A percentile compares a stretch with the other conserved stretches of the same genome.
These are phyloP conservation scores for Cheilosia impressa DNA, from an alignment of 2,888 invertebrate species.

Conservation along the genomic window DNA sequence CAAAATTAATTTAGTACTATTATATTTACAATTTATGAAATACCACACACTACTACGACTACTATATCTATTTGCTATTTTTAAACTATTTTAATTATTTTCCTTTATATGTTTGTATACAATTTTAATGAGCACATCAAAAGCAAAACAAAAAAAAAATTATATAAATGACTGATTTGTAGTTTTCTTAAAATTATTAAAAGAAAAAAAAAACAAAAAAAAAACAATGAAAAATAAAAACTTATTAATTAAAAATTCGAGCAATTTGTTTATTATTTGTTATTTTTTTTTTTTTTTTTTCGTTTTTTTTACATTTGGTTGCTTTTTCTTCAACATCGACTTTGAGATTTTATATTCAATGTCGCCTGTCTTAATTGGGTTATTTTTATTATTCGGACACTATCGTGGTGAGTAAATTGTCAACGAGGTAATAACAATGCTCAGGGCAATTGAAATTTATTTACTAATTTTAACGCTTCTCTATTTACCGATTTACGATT, in stretches of 20 bases:
- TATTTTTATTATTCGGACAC: no score
- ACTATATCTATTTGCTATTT: conserved; percentile 67
- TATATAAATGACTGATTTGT: conserved; percentile 72
- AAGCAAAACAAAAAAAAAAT: conserved; percentile 53
- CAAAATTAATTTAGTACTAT: conserved; percentile 61
- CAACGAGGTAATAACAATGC: no score
- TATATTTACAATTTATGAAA: conserved; percentile 60
- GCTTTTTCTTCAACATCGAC: background rate
- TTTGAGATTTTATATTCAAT: no score
- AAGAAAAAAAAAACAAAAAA: conserved; percentile 50
- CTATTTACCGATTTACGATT: no score
- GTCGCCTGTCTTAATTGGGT: no score
- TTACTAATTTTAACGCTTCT: no score
- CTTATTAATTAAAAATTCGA: conserved; percentile 59
- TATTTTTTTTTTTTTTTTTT: background rate
- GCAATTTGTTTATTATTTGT: conserved; percentile 23
- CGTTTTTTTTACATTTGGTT: background rate
- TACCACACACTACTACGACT: conserved; percentile 62
- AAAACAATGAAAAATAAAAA: conserved; percentile 64
- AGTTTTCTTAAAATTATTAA: conserved; percentile 72
- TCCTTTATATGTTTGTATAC: conserved; percentile 69
- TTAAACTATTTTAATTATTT: conserved; percentile 63
- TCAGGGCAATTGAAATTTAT: no score
- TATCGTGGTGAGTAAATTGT: no score
- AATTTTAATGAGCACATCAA: conserved; percentile 67